phyloP scores from a whole-genome alignment of 2,113 vertebrate species.

The Acanthochromis polyacanthus region DNA sequence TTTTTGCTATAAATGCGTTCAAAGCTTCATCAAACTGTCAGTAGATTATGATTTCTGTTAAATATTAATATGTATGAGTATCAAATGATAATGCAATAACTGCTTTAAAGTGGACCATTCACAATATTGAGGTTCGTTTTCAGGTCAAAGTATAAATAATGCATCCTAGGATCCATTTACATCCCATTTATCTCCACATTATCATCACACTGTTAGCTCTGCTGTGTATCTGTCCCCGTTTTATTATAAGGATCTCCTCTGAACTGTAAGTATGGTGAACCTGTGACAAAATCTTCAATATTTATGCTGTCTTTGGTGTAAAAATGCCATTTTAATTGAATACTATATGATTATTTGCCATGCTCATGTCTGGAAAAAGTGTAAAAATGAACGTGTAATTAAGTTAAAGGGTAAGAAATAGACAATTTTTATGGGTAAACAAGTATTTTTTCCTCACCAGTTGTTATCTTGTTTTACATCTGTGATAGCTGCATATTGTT shows the following conservation, averaged over 20 bases:
- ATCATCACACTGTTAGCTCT: conserved; percentile 22
- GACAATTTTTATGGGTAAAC: conserved; percentile 1
- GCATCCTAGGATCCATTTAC: conserved; percentile 38
- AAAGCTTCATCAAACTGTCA: not conserved
- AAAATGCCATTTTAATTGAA: not conserved
- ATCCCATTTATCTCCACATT: not conserved
- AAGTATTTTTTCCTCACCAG: not conserved
- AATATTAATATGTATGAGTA: not conserved
- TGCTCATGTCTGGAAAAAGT: not conserved
- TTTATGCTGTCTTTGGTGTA: conserved; percentile 10
- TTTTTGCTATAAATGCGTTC: not conserved
- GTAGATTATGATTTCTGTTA: conserved; percentile 13
- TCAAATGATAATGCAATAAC: conserved; percentile 70
- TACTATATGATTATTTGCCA: conserved; percentile 6
- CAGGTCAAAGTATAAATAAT: conserved; percentile 6
- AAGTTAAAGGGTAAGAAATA: not conserved
- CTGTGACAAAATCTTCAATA: conserved; percentile 11
- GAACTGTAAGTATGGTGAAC: conserved; percentile 72
- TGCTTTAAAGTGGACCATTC: conserved; percentile 28
- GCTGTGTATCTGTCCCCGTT: conserved; percentile 43
- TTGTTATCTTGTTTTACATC: conserved; percentile 14
- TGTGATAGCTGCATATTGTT: conserved; percentile 26
- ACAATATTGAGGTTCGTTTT: conserved; percentile 17
- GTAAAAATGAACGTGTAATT: conserved; percentile 17
- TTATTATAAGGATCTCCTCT: conserved; percentile 66